Evolutionary conservation across 2,888 invertebrate genomes (phyloP).

Genomic region (Drosophila sordidula): DNA sequence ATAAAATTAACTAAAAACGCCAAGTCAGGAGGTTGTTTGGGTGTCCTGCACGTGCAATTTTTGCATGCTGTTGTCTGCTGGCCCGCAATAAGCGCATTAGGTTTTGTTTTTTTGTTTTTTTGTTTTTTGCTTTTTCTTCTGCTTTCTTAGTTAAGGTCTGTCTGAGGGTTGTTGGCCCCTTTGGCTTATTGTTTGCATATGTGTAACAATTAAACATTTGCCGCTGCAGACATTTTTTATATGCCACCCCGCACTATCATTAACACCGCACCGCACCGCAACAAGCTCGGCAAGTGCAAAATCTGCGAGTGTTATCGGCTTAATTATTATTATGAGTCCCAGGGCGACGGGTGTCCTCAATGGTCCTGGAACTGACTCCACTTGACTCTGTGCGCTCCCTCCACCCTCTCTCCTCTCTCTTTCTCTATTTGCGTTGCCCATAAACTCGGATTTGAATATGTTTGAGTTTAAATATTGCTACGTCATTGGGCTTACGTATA

Average conservation of each 20-base stretch:
- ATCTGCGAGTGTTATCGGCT: slow-evolving; percentile 81
- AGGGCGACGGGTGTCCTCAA: slow-evolving; percentile 65
- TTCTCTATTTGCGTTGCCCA: slow-evolving; percentile 58
- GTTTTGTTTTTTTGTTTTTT: slow-evolving; percentile 33
- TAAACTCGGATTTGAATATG: slow-evolving; percentile 80
- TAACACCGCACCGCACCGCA: slow-evolving; percentile 56
- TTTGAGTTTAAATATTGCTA: slow-evolving; percentile 72
- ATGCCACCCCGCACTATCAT: slow-evolving; percentile 53
- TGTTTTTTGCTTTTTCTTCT: not conserved
- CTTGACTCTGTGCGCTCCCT: slow-evolving; percentile 53
- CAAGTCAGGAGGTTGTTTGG: slow-evolving; percentile 56
- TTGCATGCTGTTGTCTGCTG: slow-evolving; percentile 48
- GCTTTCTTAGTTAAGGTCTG: slow-evolving; percentile 10
- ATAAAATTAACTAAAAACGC: slow-evolving; percentile 71
- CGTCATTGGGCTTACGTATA: slow-evolving; percentile 40
- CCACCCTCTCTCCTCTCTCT: not conserved
- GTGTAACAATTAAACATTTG: slow-evolving; percentile 79
- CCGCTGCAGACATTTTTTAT: slow-evolving; percentile 73
- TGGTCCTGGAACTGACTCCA: slow-evolving; percentile 47
- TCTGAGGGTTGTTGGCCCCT: slow-evolving; percentile 58
- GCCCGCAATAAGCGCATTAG: slow-evolving; percentile 75
- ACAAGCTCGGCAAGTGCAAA: slow-evolving; percentile 70
- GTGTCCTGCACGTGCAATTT: slow-evolving; percentile 76
- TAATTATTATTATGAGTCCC: slow-evolving; percentile 81
- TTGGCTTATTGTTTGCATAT: slow-evolving; percentile 77